These are phyloP conservation scores for Notarius quadriscutis DNA, from an alignment of 2,113 vertebrate species.

Conservation along the genomic window DNA sequence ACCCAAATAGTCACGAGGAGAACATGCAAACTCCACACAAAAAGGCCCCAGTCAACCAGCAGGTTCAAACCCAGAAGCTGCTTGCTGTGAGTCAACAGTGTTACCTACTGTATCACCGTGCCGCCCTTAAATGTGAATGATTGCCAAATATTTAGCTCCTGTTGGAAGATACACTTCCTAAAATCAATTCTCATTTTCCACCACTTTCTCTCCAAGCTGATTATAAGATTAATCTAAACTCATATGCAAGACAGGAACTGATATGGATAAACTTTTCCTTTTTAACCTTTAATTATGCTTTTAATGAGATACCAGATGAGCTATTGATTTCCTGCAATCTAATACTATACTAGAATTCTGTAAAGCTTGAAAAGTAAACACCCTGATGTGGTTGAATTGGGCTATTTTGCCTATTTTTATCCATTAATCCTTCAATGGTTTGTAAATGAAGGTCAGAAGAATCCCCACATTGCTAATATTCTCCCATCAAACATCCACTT, in stretches of 20 bases:
- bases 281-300: constrained; percentile 48
- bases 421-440: neutral
- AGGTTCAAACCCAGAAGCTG: no score
- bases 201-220: constrained; percentile 26
- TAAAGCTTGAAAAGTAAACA: constrained; percentile 21
- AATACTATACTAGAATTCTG: constrained; percentile 18
- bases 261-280: constrained; percentile 55
- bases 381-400: neutral
- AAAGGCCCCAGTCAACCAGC: no score
- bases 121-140: constrained; percentile 8
- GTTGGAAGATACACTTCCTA: constrained; percentile 6
- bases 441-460: constrained; percentile 24
- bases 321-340: constrained; percentile 66
- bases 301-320: constrained; percentile 73
- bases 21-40: no score
- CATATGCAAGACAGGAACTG: constrained; percentile 6
- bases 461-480: constrained; percentile 45
- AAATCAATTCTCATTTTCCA: constrained; percentile 52
- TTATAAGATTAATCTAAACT: constrained; percentile 39
- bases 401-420: constrained; percentile 26
- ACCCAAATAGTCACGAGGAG: no score
- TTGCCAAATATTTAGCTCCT: constrained; percentile 12
- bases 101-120: no score
- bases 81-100: no score
- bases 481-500: constrained; percentile 37